Evolutionary conservation across 2,888 invertebrate species (phyloP), one percentile per base, ranked within the genome.

Genomic region (Caenorhabditis auriculariae): DNA sequence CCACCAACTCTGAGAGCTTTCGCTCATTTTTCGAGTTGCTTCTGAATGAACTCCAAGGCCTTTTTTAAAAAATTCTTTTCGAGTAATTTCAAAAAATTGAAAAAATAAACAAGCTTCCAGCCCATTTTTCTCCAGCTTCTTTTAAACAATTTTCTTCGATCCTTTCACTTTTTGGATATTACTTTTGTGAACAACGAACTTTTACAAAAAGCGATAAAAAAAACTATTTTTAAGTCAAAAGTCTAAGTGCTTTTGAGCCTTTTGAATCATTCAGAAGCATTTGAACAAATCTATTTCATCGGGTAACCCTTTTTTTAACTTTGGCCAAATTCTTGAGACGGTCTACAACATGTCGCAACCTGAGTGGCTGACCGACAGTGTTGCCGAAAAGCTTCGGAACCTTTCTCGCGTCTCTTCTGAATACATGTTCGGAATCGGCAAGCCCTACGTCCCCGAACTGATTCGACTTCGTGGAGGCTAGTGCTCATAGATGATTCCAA

Each of bases 261-360:
- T n/a, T n/a, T n/a, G n/a, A n/a, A n/a, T n/a, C n/a, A n/a, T n/a
- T n/a, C n/a, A n/a, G n/a, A n/a, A n/a, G n/a, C n/a, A n/a, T n/a
- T n/a, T n/a, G n/a, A n/a, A n/a, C n/a, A n/a, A n/a, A n/a, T n/a
- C n/a, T n/a, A n/a, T n/a, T n/a, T n/a, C n/a, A n/a, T n/a, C n/a
- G n/a, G n/a, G n/a, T n/a, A n/a, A n/a, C n/a, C n/a, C n/a, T n/a
- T n/a, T n/a, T n/a, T n/a, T n/a, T 45, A 21, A 45, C 24, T 15
- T 50, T 15, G 9, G 12, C 4, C n/a, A n/a, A 12, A 3, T 48
- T 21, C 26, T 58, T 17, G 47, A 76, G 75, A 62, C 49, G 12
- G 60, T 75, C 41, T 76, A 77, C 65, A 73, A 73, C 56, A 50
- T 75, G 53, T 64, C 66, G 2, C 68, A 71, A 48, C 69, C 69